These are phyloP conservation scores for Conus betulinus DNA, from an alignment of 1,140 invertebrate genomes.

Conservation along the genomic window DNA sequence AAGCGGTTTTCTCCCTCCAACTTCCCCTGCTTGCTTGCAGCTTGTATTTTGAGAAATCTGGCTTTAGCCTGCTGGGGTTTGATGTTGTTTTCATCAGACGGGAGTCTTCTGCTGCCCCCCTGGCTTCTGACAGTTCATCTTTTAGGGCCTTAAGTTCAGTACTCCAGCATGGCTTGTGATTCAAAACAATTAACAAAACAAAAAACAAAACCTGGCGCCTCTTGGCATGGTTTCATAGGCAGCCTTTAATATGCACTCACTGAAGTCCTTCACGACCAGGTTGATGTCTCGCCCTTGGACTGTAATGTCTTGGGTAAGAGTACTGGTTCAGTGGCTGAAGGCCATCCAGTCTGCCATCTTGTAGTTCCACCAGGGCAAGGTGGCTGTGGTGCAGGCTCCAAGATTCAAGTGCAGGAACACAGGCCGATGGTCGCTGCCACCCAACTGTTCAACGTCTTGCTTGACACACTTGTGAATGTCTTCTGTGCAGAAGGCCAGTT, in stretches of 20 bases:
- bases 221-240: constrained; percentile 34
- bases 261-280: too few species aligned
- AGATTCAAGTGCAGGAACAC: too few species aligned
- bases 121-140: too few species aligned
- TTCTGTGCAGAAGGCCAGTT: constrained; percentile 39
- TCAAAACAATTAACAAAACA: too few species aligned
- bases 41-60: constrained; percentile 18
- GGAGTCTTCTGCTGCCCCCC: too few species aligned
- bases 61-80: constrained; percentile 19
- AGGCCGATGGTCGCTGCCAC: too few species aligned
- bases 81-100: neutral
- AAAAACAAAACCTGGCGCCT: constrained; percentile 19
- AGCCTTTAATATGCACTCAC: too few species aligned
- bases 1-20: too few species aligned
- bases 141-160: constrained; percentile 29
- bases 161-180: constrained; percentile 42
- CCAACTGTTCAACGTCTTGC: neutral
- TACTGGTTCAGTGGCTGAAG: too few species aligned
- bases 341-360: constrained; percentile 37
- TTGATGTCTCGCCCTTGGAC: too few species aligned
- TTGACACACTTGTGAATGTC: constrained; percentile 31
- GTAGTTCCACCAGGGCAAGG: constrained; percentile 22
- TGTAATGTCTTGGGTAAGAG: too few species aligned
- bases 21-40: too few species aligned
- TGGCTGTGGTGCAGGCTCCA: constrained; percentile 25